phyloP scores from a whole-genome alignment of 2,113 vertebrate species.

The Serilophus lunatus region DNA sequence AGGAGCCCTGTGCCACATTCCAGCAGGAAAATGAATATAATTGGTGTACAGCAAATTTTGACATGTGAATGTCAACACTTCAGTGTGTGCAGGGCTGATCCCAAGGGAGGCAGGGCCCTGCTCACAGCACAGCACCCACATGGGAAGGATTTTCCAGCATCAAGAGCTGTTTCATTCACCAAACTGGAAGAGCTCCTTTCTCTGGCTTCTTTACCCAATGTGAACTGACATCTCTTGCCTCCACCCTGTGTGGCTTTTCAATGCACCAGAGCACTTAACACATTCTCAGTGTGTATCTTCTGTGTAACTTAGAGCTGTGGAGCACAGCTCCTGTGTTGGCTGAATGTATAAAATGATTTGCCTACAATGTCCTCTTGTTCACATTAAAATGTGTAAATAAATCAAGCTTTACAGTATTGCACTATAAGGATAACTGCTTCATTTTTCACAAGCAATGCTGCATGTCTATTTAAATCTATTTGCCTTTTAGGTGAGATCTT shows the following conservation, averaged over 20 bases:
- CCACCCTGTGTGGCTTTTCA: neutral
- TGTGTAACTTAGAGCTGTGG: neutral
- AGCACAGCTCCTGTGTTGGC: neutral
- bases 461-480: conserved; percentile 12
- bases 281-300: neutral
- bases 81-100: neutral
- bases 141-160: neutral
- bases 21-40: neutral
- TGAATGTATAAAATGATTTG: conserved; percentile 15
- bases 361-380: neutral
- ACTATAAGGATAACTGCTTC: neutral
- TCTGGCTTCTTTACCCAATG: neutral
- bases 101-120: neutral
- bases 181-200: neutral
- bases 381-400: conserved; percentile 27
- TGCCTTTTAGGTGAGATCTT: conserved; percentile 12
- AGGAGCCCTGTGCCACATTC: neutral
- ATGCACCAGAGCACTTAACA: conserved; percentile 24
- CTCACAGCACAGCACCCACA: neutral
- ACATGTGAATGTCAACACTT: neutral
- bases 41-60: neutral
- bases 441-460: conserved; percentile 29
- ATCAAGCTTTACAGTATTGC: conserved; percentile 15
- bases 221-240: neutral
- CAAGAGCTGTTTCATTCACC: neutral